phyloP scores from a whole-genome alignment of 2,113 vertebrate genomes.

The Spheniscus mendiculus region DNA sequence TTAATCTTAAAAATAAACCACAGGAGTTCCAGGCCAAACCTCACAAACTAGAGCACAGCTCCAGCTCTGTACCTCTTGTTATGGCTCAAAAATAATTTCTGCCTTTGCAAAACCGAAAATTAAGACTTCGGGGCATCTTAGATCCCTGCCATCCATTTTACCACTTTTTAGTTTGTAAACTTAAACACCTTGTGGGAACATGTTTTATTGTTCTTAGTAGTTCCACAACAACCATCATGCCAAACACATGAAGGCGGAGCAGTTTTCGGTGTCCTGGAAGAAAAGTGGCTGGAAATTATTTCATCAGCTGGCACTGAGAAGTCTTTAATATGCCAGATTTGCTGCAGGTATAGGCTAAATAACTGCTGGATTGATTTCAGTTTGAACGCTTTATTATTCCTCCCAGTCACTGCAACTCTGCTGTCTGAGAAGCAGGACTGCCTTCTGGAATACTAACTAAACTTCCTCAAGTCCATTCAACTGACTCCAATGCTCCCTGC shows the following conservation, averaged over 20 bases:
- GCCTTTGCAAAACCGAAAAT: not conserved
- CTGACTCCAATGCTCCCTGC: not conserved
- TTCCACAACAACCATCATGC: not conserved
- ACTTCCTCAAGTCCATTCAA: not conserved
- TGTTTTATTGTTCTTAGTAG: conserved; percentile 18
- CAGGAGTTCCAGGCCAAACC: not conserved
- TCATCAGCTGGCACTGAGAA: conserved; percentile 42
- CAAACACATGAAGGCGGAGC: conserved; percentile 23
- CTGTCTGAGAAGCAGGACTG: not conserved
- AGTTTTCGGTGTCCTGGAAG: not conserved
- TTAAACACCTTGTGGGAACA: conserved; percentile 27
- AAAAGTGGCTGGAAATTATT: conserved; percentile 38
- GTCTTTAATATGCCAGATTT: conserved; percentile 47
- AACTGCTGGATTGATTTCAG: conserved; percentile 49
- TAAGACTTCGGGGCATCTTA: not conserved
- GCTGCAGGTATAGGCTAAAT: conserved; percentile 66
- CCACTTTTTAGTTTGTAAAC: conserved; percentile 12
- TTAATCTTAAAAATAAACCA: not conserved
- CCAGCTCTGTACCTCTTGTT: not conserved
- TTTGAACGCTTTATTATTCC: conserved; percentile 31
- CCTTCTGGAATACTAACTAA: conserved; percentile 23
- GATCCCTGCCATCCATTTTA: not conserved
- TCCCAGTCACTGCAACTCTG: not conserved
- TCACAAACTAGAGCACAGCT: not conserved
- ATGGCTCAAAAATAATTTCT: not conserved